Evolutionary conservation across 1,140 invertebrate species (phyloP).

Genomic region (Lethocerus indicus): DNA sequence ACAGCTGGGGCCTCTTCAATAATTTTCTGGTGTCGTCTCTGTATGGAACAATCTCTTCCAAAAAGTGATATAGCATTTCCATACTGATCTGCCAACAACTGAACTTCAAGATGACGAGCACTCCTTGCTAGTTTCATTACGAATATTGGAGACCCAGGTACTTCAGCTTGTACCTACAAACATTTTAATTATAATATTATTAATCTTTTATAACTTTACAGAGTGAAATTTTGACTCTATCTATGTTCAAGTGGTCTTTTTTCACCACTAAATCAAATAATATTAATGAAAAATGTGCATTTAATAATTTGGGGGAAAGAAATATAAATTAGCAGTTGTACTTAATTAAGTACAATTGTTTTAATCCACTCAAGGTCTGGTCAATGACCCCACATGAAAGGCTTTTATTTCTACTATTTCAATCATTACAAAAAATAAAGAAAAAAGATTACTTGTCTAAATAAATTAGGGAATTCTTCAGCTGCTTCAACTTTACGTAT

Average conservation of each 20-base stretch:
- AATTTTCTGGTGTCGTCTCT: slow-evolving; percentile 97
- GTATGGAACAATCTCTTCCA: slow-evolving; percentile 97
- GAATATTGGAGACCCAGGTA: slow-evolving; percentile 94
- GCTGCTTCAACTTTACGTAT: slow-evolving; percentile 86
- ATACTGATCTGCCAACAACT: slow-evolving; percentile 93
- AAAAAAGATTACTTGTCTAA: slow-evolving; percentile 69
- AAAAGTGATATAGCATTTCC: slow-evolving; percentile 97
- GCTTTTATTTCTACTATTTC: no score
- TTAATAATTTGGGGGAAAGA: no score
- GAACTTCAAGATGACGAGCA: slow-evolving; percentile 95
- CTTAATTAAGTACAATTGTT: no score
- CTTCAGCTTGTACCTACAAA: slow-evolving; percentile 84
- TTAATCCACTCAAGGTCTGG: no score
- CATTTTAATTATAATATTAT: no score
- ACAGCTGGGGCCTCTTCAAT: slow-evolving; percentile 98
- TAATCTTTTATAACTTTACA: neutral
- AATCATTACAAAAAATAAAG: no score
- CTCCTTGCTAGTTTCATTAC: slow-evolving; percentile 96
- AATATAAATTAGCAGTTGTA: no score
- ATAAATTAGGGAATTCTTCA: slow-evolving; percentile 83
- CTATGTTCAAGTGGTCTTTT: neutral
- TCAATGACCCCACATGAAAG: no score
- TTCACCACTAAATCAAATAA: no score
- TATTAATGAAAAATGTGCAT: no score
- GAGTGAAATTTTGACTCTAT: neutral